These are phyloP conservation scores for Scolopax mira DNA, from an alignment of 2,113 vertebrate genomes.

Conservation along the genomic window DNA sequence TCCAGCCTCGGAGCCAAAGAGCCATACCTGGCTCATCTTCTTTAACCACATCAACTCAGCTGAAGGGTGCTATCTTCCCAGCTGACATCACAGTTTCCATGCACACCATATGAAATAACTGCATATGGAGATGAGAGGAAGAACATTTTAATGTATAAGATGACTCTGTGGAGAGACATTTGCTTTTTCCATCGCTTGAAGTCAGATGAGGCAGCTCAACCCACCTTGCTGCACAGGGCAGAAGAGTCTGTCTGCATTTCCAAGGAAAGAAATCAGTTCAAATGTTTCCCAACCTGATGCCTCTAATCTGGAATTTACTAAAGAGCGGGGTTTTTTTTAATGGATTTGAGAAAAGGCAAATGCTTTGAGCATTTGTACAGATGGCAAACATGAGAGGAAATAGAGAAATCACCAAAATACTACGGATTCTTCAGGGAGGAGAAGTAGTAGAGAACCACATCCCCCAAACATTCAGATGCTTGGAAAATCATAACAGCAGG, in stretches of 20 bases:
- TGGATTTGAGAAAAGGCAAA: not conserved
- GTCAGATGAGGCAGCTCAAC: not conserved
- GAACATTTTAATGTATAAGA: not conserved
- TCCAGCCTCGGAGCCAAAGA: not conserved
- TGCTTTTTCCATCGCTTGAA: not conserved
- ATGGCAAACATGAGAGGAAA: not conserved
- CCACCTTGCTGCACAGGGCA: not conserved
- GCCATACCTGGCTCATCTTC: not conserved
- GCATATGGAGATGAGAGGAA: not conserved
- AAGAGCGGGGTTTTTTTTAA: fast-evolving
- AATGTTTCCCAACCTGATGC: not conserved
- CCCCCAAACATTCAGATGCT: not conserved
- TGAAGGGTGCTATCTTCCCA: not conserved
- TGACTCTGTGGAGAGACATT: not conserved
- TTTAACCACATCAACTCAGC: not conserved
- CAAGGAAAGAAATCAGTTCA: not conserved
- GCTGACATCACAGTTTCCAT: not conserved
- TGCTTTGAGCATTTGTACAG: not conserved
- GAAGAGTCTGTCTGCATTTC: not conserved
- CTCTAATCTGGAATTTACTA: not conserved
- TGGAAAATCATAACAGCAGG: not conserved
- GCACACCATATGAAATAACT: not conserved
- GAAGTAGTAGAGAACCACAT: not conserved
- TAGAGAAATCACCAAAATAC: not conserved
- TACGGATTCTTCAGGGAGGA: fast-evolving